Conservation (phyloP, 2,888 invertebrate genomes). For the Sinohyriopsis cumingii region DNA sequence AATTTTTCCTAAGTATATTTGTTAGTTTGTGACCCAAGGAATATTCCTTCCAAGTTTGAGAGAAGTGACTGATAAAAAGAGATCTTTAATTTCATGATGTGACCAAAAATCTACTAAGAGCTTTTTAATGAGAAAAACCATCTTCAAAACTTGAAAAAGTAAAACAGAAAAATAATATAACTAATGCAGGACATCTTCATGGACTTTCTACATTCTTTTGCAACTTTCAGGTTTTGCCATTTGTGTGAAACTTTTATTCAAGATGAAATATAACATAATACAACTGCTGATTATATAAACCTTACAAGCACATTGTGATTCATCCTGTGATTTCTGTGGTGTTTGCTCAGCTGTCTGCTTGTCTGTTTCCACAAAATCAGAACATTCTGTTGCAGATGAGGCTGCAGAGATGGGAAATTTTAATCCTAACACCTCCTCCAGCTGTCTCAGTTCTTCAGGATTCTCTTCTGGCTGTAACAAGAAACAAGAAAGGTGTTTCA, state of each 20-base stretch:
- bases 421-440: constrained; percentile 46
- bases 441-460: constrained; percentile 44
- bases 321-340: neutral
- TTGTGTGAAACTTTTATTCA: neutral
- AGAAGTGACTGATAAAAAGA: too few relatives aligned
- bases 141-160: too few relatives aligned
- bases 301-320: neutral
- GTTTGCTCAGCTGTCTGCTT: constrained; percentile 1
- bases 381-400: constrained; percentile 4
- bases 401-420: constrained; percentile 25
- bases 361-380: neutral
- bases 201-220: too few relatives aligned
- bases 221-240: too few relatives aligned
- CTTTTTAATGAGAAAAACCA: too few relatives aligned
- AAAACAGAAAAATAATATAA: too few relatives aligned
- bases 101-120: too few relatives aligned
- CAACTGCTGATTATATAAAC: neutral
- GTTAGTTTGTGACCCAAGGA: too few relatives aligned
- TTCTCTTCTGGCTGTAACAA: constrained; percentile 33
- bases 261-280: neutral
- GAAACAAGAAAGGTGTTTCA: neutral
- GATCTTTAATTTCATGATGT: too few relatives aligned
- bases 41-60: too few relatives aligned
- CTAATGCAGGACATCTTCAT: too few relatives aligned
- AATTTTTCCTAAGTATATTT: too few relatives aligned